Evolutionary conservation across 2,888 invertebrate species (phyloP), one percentile per base, ranked within the genome.

Genomic region (Schrankia costaestrigalis): DNA sequence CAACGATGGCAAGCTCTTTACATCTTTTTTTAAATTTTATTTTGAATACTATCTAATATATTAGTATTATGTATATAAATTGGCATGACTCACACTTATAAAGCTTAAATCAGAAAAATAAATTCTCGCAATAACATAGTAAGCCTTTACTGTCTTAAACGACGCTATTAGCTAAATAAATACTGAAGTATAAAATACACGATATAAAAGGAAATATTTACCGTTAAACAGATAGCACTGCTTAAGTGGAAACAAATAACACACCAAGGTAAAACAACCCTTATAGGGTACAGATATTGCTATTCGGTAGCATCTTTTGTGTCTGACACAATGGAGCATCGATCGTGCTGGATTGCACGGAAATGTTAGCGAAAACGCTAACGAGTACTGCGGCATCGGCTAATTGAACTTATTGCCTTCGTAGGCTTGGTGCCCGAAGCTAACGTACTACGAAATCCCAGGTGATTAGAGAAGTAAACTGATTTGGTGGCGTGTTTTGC

Each of bases 241-340:
- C 52, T 54, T 71, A 74, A 74, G 70, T 73, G 69, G 74, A 65
- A 79, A 74, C 78, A 79, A 79, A 81, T 76, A 72, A 70, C 69
- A 68, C 70, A 66, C 61, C 62, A 51, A 59, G 57, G 63, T 64
- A 63, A 65, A 58, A 59, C 56, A 53, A 61, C 64, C 82, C 81
- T 67, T 81, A 70, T 78, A 82, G 61, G 77, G 80, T n/a, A 53
- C 61, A 64, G 63, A 60, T 63, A 76, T 76, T 78, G 71, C 76
- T 73, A 75, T 76, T 70, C 74, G 71, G 75, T 67, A 65, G 76
- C 71, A 74, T 77, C 78, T 80, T 82, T 81, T 81, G 81, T 81
- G 64, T 66, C 63, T 69, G 71, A 69, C 67, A 82, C 83, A 84
- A 84, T 82, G 68, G 81, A 61, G 70, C 79, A 81, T 82, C 78